Evolutionary conservation across 37 sponge, comb jelly and placozoan genomes (phyloP).

Genomic region (Aphrocallistes beatrix): DNA sequence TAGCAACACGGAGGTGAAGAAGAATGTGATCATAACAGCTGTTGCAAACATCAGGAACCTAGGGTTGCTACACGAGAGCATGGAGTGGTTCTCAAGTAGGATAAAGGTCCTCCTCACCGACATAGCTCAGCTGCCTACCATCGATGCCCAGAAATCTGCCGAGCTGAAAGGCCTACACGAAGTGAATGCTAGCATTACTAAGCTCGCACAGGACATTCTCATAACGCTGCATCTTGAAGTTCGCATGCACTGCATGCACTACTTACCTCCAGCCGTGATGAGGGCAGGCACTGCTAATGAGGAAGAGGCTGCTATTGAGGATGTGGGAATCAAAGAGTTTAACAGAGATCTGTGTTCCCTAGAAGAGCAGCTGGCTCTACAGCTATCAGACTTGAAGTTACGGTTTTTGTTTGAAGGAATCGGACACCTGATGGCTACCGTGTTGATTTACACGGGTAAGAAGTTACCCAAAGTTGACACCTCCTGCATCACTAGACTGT

Average conservation of each 20-base stretch:
- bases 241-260: constrained; percentile 71
- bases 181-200: background rate
- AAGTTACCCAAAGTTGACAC: constrained; percentile 44
- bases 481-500: constrained; percentile 85
- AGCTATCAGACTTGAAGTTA: constrained; percentile 39
- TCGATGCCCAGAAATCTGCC: background rate
- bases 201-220: constrained; percentile 34
- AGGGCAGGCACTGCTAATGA: constrained; percentile 30
- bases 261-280: constrained; percentile 41
- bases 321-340: constrained; percentile 34
- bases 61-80: background rate
- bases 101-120: background rate
- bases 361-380: constrained; percentile 33
- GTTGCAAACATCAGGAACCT: background rate
- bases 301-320: constrained; percentile 19
- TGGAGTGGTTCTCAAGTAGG: background rate
- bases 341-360: constrained; percentile 43
- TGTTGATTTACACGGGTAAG: constrained; percentile 52
- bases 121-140: background rate
- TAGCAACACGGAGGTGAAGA: background rate
- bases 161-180: background rate
- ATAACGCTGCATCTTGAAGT: constrained; percentile 77
- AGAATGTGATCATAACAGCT: background rate
- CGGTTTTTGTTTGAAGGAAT: constrained; percentile 82
- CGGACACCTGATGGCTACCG: constrained; percentile 66